phyloP scores from a whole-genome alignment of 1,140 invertebrate genomes.

The Scaptomyza graminum region DNA sequence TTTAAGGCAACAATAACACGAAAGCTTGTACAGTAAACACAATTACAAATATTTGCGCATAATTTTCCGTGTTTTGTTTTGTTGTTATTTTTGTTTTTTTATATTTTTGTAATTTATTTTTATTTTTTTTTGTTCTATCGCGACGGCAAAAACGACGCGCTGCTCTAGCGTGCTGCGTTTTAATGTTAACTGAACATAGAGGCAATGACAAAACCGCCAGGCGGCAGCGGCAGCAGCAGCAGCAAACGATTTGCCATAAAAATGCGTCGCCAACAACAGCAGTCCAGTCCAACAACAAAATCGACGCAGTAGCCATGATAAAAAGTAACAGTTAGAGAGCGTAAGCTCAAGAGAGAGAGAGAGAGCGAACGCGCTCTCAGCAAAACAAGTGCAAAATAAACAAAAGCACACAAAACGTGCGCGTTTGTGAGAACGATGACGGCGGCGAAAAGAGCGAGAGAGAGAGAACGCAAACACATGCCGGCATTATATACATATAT shows the following conservation, averaged over 20 bases:
- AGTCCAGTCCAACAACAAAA: conserved; percentile 40
- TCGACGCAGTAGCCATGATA: conserved; percentile 53
- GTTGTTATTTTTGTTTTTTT: conserved; percentile 16
- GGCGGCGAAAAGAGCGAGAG: conserved; percentile 6
- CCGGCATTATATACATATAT: conserved; percentile 31
- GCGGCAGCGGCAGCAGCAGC: conserved; percentile 19
- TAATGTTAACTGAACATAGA: conserved; percentile 75
- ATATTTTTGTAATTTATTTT: conserved; percentile 27
- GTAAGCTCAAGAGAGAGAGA: conserved; percentile 13
- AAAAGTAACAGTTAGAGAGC: conserved; percentile 45
- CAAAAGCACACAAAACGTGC: conserved; percentile 71
- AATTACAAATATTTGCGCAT: conserved; percentile 49
- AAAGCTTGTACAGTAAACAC: conserved; percentile 42
- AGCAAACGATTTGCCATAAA: conserved; percentile 69
- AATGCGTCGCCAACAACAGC: conserved; percentile 48
- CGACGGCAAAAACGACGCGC: conserved; percentile 48
- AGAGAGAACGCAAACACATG: conserved; percentile 28
- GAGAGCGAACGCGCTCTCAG: background rate
- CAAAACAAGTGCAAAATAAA: conserved; percentile 60
- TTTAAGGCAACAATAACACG: conserved; percentile 12
- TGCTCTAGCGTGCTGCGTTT: conserved; percentile 66
- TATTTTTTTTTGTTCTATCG: conserved; percentile 34
- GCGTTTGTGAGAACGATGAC: conserved; percentile 40
- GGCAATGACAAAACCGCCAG: conserved; percentile 45
- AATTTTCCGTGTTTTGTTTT: conserved; percentile 37